Base-by-base conservation (phyloP, 2,797 vertebrate species). In the Eleutherodactylus coqui region DNA sequence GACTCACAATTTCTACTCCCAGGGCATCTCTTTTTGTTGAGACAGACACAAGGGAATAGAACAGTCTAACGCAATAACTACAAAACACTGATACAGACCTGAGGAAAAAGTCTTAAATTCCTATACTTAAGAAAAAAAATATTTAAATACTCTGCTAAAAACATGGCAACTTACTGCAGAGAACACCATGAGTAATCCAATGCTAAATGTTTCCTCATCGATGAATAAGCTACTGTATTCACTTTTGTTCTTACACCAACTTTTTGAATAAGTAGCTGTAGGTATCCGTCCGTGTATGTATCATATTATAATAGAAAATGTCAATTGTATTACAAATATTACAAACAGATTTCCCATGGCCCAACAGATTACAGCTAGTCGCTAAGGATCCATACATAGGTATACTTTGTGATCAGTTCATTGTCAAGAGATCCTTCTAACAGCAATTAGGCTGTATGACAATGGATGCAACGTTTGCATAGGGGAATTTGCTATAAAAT, bases 1-100 rank as follows among this genome's bases (percentile, higher is more conserved):
- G 94, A 94, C 94, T 95, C 94, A 94, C 70, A 92, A 91, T 89
- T 93, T 86, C 86, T 91, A 90, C 92, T 92, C 92, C 92, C 93
- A 93, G 92, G 93, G 88, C 92, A 93, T 92, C 91, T 90, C 89
- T 91, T 92, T 94, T 94, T 91, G 92, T 93, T 90, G 88, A 92
- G 90, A 91, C 90, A 90, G 90, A 84, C 76, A 90, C 91, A 91
- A 92, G 89, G 47, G 67, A 82, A 53, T 41, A 73, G 32, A 82
- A 38, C 51, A 70, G 32, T 21, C 55, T 19, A 79, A 79, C 34
- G n/a, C 53, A 60, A 62, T 27, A 27, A 36, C 79, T 43, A 41
- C 49, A 43, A 4, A 82, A 10, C 38, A 73, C 34, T 69, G 62
- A 72, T 41, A 82, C 13, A 72, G 34, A 41, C 32, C 19, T 32